Base-by-base conservation (phyloP, 2,888 invertebrate genomes). In the Heteropelma amictum region DNA sequence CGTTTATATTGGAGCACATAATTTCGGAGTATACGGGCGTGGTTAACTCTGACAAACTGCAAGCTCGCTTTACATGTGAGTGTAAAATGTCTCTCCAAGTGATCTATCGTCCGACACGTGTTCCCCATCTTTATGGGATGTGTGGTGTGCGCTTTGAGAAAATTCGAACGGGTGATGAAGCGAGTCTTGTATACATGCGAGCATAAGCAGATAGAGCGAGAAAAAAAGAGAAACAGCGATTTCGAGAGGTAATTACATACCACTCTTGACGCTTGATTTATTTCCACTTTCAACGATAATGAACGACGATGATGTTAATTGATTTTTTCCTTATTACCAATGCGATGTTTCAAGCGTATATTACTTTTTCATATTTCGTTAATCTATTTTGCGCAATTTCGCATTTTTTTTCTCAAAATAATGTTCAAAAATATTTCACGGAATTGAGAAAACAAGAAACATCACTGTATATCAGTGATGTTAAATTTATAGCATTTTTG, bases 21-120 rank as follows among this genome's bases (percentile, higher is more conserved):
- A 80, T 80, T 82, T 21, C 76, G 81, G 81, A 76, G 74, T 77
- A 67, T 53, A 70, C 79, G 77, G 81, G 82, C 82, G 83, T 81
- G 82, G 82, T 67, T 76, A 68, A 71, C 71, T 77, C 76, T 85
- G 83, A 85, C 85, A 84, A 85, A 84, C 80, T 82, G 81, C 79
- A 75, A 70, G 72, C 73, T 61, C 77, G 68, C 64, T 38, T 72
- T 60, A 56, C 54, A 61, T 35, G 60, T 49, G 74, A 64, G 35
- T 47, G 64, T 60, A 60, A 38, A n/a, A 63, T 58, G 68, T 74
- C 76, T 76, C 75, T 58, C 73, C 61, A 28, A 60, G 77, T 80
- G 79, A 83, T 81, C 76, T 78, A 82, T 83, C 78, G 80, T 77
- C 76, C 74, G 81, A 81, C 84, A 84, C 83, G 82, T 83, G 82